Evolutionary conservation across 2,888 invertebrate genomes (phyloP), one percentile per base, ranked within the genome.

Genomic region (Deilephila elpenor): DNA sequence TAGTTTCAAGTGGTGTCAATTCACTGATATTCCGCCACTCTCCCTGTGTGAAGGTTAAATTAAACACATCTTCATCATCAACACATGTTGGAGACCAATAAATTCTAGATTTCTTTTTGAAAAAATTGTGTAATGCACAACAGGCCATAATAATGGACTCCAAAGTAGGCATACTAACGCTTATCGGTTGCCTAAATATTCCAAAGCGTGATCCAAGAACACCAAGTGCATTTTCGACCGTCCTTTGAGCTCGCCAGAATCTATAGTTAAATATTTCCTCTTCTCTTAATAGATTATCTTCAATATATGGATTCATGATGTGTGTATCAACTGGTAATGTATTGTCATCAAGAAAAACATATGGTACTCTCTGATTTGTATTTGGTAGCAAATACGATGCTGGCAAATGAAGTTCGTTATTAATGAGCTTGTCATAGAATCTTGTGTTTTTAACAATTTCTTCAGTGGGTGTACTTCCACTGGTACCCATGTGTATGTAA

Each of bases 181-280:
- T 34, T 8, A 62, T n/a, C 0, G 62, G 14, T 34, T 62, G 19
- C 32, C 34, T 62, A 62, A 62, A 34, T 8, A 62, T n/a, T 3
- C 62, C 62, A 34, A 62, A 62, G 7, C 62, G 62, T 14, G 62
- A 62, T 19, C 19, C 19, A 34, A 62, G n/a, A 14, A 62, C 19
- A 19, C 62, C 62, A 11, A 62, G 34, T n/a, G 62, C 62, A 34
- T 62, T 62, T 62, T 62, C 62, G 3, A 34, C 62, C 5, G 62
- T 62, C 8, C 34, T 34, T 8, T 62, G 62, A 34, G 62, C 34
- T 34, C 29, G 14, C 61, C 32, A 32, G 20, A 59, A 59, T 11
- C 59, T 59, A n/a, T 59, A 59, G 11, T 59, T 59, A 59, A 59
- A 59, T 59, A 59, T 59, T 59, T 59, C 59, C 20, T 59, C 59